Base-by-base conservation (phyloP, 2,113 vertebrate genomes). In the Cyanoderma ruficeps region DNA sequence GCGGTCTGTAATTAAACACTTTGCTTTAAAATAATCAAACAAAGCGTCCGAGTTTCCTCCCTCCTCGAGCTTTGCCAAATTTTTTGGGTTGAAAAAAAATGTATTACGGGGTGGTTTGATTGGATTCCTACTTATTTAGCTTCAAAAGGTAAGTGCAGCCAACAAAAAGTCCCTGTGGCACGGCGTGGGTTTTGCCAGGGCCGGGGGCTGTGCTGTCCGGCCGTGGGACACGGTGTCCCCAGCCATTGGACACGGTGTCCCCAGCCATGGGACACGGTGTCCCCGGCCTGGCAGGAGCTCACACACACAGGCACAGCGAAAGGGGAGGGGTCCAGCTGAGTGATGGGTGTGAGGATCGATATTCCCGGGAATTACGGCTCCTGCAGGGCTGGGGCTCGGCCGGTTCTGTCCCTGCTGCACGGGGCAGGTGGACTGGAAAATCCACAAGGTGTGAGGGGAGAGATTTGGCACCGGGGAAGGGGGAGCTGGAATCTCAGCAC, bases 331-430 rank as follows among this genome's bases (percentile, higher is more conserved):
- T 92, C 86, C 50, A 61, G 94, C 92, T 89, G 97, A 33, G 76
- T 6, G 82, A 50, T 59, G 61, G 87, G 94, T 2, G 91, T 14
- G 10, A 44, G 86, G 97, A 98, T 98, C 98, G 61, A 98, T 98
- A 97, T 67, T 85, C 84, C 96, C 61, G 46, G 91, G 95, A 35
- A 72, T 97, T 94, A 94, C 67, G 94, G 94, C 97, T 95, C 93
- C 83, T 56, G 60, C 24, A 53, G 92, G 77, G 76, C 37, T 6
- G 50, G 35, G 46, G 83, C 46, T 68, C 47, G 1, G 70, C 61
- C 72, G 10, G 10, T 23, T 23, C 61, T 15, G 5, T 6, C 20
- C 9, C 3, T 14, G 37, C 37, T 25, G 50, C 50, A 7, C 0
- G 0, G 50, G 28, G 39, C 21, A 41, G 69, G 19, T 1, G 10